These are phyloP conservation scores for Gambusia affinis DNA, from an alignment of 2,113 vertebrate species.

Conservation along the genomic window DNA sequence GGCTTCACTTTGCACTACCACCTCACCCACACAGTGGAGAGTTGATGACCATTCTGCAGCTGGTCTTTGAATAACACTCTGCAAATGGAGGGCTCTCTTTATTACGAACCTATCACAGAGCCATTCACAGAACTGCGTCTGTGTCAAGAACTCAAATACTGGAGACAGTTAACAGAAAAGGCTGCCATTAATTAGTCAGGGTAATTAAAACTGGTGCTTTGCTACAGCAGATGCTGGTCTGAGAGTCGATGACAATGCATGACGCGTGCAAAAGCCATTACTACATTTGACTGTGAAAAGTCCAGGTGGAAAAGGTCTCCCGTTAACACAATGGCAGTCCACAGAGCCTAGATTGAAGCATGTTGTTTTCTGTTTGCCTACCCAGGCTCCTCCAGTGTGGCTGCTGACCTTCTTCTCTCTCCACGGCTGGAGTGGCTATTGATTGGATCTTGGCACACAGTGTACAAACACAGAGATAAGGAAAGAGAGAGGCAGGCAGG, in stretches of 20 bases:
- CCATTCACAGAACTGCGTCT: slow-evolving; percentile 56
- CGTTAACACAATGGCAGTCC: slow-evolving; percentile 5
- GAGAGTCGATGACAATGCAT: slow-evolving; percentile 39
- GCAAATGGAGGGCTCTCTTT: slow-evolving; percentile 61
- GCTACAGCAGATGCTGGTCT: slow-evolving; percentile 37
- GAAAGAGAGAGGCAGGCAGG: slow-evolving; percentile 64
- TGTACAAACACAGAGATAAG: slow-evolving; percentile 84
- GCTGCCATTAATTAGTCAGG: slow-evolving; percentile 49
- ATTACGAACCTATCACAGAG: slow-evolving; percentile 62
- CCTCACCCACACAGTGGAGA: slow-evolving; percentile 41
- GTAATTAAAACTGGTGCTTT: slow-evolving; percentile 60
- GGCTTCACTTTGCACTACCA: slow-evolving; percentile 30
- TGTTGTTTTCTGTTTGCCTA: slow-evolving; percentile 56
- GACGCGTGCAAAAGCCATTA: slow-evolving; percentile 30
- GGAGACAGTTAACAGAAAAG: slow-evolving; percentile 37
- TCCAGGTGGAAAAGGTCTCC: neutral
- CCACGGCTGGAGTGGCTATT: slow-evolving; percentile 80
- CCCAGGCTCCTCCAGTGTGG: slow-evolving; percentile 50
- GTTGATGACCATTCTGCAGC: slow-evolving; percentile 55
- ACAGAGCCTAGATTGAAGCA: neutral
- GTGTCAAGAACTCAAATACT: slow-evolving; percentile 53
- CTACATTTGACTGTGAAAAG: slow-evolving; percentile 5
- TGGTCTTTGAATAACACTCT: slow-evolving; percentile 51
- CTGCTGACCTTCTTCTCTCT: slow-evolving; percentile 83
- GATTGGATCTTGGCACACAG: slow-evolving; percentile 83